These are phyloP conservation scores for Idaea straminata DNA, from an alignment of 2,888 invertebrate species.

Conservation along the genomic window DNA sequence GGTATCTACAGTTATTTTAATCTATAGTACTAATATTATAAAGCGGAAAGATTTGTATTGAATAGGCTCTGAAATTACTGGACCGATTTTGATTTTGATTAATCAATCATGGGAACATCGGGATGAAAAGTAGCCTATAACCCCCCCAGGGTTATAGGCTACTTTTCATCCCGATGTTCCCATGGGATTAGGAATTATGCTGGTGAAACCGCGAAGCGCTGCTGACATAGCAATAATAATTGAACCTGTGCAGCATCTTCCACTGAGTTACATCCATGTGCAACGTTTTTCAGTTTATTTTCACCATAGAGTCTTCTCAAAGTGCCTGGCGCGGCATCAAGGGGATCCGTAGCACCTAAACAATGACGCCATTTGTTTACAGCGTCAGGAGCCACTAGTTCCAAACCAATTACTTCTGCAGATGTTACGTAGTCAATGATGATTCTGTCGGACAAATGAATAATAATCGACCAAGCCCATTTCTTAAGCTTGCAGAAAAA, in stretches of 20 bases:
- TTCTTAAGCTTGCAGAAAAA: no score
- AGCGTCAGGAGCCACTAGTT: slow-evolving; percentile 85
- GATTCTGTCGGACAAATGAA: slow-evolving; percentile 53
- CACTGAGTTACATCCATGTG: slow-evolving; percentile 84
- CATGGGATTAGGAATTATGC: no score
- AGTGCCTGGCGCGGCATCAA: slow-evolving; percentile 80
- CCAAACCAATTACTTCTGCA: slow-evolving; percentile 87
- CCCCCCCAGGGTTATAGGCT: no score
- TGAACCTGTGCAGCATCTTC: slow-evolving; percentile 73
- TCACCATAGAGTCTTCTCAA: slow-evolving; percentile 84
- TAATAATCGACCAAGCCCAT: background rate
- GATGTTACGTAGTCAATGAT: slow-evolving; percentile 84
- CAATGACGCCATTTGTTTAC: slow-evolving; percentile 82
- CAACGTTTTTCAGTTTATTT: slow-evolving; percentile 82
- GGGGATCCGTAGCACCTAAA: slow-evolving; percentile 83
- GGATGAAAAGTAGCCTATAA: no score
- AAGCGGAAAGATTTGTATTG: no score
- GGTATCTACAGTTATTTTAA: no score
- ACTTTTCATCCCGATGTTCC: no score
- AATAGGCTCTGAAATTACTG: no score
- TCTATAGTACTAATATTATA: no score
- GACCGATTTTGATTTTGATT: no score
- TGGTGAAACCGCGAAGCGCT: no score
- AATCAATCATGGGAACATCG: no score
- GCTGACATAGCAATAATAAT: background rate